Evolutionary conservation across 2,888 invertebrate species (phyloP), one percentile per base, ranked within the genome.

Genomic region (Limenitis camilla): DNA sequence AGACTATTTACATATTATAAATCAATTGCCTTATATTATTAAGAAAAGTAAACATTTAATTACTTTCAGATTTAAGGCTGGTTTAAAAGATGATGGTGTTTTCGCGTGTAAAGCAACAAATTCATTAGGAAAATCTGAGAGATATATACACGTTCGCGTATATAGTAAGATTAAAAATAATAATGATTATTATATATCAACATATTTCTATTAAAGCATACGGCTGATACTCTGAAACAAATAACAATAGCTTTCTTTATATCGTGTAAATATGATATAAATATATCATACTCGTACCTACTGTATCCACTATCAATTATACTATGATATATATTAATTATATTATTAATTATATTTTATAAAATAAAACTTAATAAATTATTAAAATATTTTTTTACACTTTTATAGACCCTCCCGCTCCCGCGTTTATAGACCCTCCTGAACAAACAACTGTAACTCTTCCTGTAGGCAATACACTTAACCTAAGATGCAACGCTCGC

Each of bases 41-140:
- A 19, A 19, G 3, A 19, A 1, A 19, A 19, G 19, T 28, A 9
- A 9, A 27, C 29, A n/a, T 2, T 28, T 29, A 5, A 5, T 28
- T 27, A 43, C 9, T 45, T 45, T 42, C 55, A 68, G 69, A 49
- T 66, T 67, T 11, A 56, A 29, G 33, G 60, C 59, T 19, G 52
- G 52, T 5, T 0, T 63, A 3, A n/a, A 32, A 0, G 62, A 66
- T 35, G 52, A 8, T 5, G 76, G 72, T 6, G 49, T 30, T n/a
- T 78, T 74, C 40, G 65, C 54, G 2, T 78, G 77, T 52, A 54
- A 58, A 30, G 78, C 72, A 6, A 49, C 32, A 4, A 78, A 76
- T 33, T 33, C 48, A 33, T 52, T 61, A 3, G 76, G 74, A 10
- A 33, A 40, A 31, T 65, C 52, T 8, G 61, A 51, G 2, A 66